These are phyloP conservation scores for Pelusios castaneus DNA, from an alignment of 2,113 vertebrate genomes.

Conservation along the genomic window DNA sequence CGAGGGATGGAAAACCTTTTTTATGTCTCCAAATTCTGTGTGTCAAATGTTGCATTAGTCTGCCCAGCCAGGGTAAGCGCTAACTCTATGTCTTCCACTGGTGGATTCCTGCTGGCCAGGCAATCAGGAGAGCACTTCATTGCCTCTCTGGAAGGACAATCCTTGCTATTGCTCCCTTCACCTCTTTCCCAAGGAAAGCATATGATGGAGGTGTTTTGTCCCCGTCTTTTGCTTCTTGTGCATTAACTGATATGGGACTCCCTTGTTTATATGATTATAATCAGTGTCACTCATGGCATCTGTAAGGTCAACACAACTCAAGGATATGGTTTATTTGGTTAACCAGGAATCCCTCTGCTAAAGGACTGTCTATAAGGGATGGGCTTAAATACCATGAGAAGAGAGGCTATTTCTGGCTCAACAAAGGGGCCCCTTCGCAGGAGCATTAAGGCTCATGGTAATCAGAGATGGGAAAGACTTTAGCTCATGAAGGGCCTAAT, in stretches of 20 bases:
- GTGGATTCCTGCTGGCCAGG: background rate
- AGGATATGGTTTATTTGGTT: background rate
- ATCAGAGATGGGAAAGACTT: background rate
- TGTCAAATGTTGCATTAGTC: background rate
- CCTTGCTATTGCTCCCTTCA: too few species aligned
- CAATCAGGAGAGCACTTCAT: background rate
- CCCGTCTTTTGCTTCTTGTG: background rate
- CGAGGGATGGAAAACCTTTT: background rate
- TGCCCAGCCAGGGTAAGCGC: background rate
- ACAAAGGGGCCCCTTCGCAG: background rate
- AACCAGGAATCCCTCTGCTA: background rate
- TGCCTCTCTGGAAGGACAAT: background rate
- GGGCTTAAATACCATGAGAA: background rate
- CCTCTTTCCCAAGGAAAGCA: background rate
- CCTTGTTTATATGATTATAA: background rate
- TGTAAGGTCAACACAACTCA: background rate
- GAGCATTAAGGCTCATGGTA: background rate
- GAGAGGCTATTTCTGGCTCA: background rate
- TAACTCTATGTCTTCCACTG: background rate
- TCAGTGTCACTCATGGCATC: background rate
- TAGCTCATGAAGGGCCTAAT: accelerated
- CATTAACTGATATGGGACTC: background rate
- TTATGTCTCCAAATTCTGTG: background rate
- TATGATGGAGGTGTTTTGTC: background rate
- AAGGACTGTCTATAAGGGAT: background rate